A percentile compares a stretch with the other conserved stretches of the same genome.
Conservation (phyloP, 2,113 vertebrate genomes). For the Nothocercus julius region DNA sequence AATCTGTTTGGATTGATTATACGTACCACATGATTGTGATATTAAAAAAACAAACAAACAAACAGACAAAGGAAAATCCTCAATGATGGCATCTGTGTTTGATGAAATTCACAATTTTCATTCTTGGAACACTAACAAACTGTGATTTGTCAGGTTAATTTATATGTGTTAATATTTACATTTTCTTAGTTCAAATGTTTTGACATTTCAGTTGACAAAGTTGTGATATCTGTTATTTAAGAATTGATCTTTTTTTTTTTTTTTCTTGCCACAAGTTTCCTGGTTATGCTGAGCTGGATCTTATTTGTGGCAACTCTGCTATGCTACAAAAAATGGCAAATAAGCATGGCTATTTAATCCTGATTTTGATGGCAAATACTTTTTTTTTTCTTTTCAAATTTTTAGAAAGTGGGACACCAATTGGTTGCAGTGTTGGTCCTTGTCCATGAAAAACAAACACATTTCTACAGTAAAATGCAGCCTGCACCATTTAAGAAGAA, state of each 20-base stretch:
- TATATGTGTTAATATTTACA: slow-evolving; percentile 44
- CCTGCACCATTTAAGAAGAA: neutral
- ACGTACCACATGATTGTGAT: neutral
- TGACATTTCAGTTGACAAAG: slow-evolving; percentile 9
- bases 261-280: neutral
- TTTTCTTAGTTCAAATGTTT: slow-evolving; percentile 64
- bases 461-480: neutral
- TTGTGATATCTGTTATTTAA: slow-evolving; percentile 20
- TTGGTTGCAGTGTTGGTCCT: neutral
- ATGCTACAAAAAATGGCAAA: neutral
- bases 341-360: neutral
- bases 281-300: slow-evolving; percentile 2
- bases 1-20: fast-evolving
- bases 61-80: neutral
- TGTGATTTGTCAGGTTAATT: slow-evolving; percentile 7
- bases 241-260: neutral
- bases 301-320: neutral
- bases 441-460: neutral
- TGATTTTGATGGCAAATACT: neutral
- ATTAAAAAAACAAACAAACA: neutral
- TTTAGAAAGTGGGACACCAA: neutral
- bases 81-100: neutral
- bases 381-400: neutral
- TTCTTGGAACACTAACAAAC: neutral
- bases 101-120: neutral